phyloP scores from a whole-genome alignment of 2,113 vertebrate species.

The Lipophrys pholis region DNA sequence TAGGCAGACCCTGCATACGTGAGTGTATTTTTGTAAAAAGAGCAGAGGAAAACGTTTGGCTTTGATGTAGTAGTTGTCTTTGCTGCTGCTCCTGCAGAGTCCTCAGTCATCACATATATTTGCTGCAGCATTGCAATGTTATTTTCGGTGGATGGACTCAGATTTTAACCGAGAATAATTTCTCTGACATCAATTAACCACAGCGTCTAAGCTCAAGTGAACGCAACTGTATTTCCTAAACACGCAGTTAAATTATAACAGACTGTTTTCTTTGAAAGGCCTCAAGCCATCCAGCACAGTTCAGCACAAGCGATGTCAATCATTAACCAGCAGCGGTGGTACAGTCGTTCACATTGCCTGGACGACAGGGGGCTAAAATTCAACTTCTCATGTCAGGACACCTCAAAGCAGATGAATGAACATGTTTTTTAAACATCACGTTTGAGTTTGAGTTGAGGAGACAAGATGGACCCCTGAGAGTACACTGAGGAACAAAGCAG shows the following conservation, averaged over 20 bases:
- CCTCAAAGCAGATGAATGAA: slow-evolving; percentile 2
- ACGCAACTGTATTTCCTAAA: background rate
- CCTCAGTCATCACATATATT: too few relatives aligned
- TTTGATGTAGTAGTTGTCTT: too few relatives aligned
- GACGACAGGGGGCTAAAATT: background rate
- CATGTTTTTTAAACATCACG: slow-evolving; percentile 31
- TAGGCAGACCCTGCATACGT: too few relatives aligned
- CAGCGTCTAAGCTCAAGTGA: too few relatives aligned
- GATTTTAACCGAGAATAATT: too few relatives aligned
- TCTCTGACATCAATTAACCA: too few relatives aligned
- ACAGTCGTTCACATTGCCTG: too few relatives aligned
- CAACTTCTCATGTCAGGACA: slow-evolving; percentile 1
- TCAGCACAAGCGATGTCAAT: background rate
- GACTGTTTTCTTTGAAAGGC: background rate
- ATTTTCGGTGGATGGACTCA: too few relatives aligned
- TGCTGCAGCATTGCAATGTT: too few relatives aligned
- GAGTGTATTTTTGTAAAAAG: too few relatives aligned
- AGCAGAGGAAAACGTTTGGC: too few relatives aligned
- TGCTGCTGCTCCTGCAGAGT: too few relatives aligned
- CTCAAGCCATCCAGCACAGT: background rate
- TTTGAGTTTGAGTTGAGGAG: slow-evolving; percentile 58
- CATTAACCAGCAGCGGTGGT: slow-evolving; percentile 9
- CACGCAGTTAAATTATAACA: background rate
- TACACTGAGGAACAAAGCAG: slow-evolving; percentile 18
- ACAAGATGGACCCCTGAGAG: slow-evolving; percentile 30